A percentile compares a stretch with the other conserved stretches of the same genome.
phyloP scores from a whole-genome alignment of 2,888 invertebrate species.

The Megamerina dolium region DNA sequence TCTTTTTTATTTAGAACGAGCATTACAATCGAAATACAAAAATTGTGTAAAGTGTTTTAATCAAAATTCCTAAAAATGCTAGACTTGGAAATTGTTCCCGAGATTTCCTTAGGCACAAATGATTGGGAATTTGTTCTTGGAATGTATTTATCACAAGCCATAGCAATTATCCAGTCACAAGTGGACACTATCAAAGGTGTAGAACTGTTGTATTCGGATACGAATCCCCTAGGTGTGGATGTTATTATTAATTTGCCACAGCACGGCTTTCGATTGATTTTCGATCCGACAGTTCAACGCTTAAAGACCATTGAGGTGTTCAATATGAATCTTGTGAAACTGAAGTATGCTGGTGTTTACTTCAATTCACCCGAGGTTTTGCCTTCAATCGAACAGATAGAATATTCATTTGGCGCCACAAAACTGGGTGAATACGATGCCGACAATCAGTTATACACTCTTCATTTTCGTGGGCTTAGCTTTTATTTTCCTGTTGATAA shows the following conservation, averaged over 20 bases:
- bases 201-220: slow-evolving; percentile 93
- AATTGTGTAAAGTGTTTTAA: too few species aligned
- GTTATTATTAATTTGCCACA: slow-evolving; percentile 92
- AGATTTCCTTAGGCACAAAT: slow-evolving; percentile 91
- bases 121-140: slow-evolving; percentile 92
- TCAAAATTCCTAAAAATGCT: slow-evolving; percentile 79
- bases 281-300: slow-evolving; percentile 90
- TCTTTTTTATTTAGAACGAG: too few species aligned
- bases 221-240: slow-evolving; percentile 92
- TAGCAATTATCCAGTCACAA: slow-evolving; percentile 93
- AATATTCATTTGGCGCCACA: slow-evolving; percentile 98
- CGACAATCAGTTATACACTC: slow-evolving; percentile 88
- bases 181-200: slow-evolving; percentile 92
- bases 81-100: slow-evolving; percentile 94
- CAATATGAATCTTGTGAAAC: slow-evolving; percentile 92
- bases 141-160: slow-evolving; percentile 97
- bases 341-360: slow-evolving; percentile 85
- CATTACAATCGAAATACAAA: too few species aligned
- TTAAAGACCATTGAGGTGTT: slow-evolving; percentile 97
- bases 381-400: slow-evolving; percentile 96
- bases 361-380: slow-evolving; percentile 91
- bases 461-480: slow-evolving; percentile 94
- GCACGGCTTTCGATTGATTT: slow-evolving; percentile 94
- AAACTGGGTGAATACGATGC: slow-evolving; percentile 97
- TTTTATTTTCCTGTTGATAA: slow-evolving; percentile 96